Conservation (phyloP, 2,113 vertebrate genomes). For the Aythya baeri region DNA sequence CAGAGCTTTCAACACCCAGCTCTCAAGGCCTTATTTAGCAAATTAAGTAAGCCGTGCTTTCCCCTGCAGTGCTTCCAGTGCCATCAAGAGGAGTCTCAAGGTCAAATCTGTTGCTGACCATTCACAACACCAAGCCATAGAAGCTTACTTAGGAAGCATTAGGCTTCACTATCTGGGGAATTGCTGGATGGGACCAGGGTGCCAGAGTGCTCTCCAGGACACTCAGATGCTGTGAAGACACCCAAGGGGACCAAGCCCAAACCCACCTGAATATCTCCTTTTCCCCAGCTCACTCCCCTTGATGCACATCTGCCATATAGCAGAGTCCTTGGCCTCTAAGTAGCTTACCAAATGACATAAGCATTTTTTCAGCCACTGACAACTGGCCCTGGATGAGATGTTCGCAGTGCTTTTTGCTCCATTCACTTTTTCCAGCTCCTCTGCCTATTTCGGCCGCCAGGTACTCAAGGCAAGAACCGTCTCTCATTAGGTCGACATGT, state of each 20-base stretch:
- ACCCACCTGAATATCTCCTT: background rate
- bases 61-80: background rate
- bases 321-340: background rate
- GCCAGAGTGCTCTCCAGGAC: background rate
- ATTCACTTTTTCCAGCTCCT: background rate
- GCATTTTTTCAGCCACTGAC: background rate
- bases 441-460: background rate
- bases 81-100: conserved; percentile 1
- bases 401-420: background rate
- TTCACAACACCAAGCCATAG: background rate
- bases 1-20: conserved; percentile 56
- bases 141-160: background rate
- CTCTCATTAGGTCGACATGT: background rate
- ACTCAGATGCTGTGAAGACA: background rate
- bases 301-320: background rate
- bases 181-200: background rate
- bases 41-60: background rate
- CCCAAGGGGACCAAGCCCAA: background rate
- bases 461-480: conserved; percentile 8
- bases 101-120: conserved; percentile 26
- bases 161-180: background rate
- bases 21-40: conserved; percentile 43
- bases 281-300: background rate
- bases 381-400: background rate
- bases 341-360: background rate